Base-by-base conservation (phyloP, 2,888 invertebrate species). In the Taphrorychus bicolor region DNA sequence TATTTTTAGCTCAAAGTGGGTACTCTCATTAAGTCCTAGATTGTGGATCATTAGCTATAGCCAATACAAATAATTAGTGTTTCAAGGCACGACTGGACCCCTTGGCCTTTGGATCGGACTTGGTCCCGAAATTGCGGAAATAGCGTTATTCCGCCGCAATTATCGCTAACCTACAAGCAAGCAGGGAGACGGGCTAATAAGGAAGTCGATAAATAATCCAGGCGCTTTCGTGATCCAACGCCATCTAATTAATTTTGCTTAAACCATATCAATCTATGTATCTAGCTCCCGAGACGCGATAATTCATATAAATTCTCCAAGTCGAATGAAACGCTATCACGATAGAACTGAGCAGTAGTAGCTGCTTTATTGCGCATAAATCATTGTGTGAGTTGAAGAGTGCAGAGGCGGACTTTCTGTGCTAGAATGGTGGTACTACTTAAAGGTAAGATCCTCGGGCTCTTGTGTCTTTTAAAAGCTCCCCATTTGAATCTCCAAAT, bases 311-410 rank as follows among this genome's bases (percentile, higher is more conserved):
- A 52, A 53, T 61, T 61, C 42, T 53, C 23, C 23, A 42, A 61
- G 42, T 61, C 42, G 52, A 61, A 61, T 61, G 61, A 53, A 53
- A 53, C 61, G 61, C 53, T 61, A 61, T 61, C 61, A 61, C 61
- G 61, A 53, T 41, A 61, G 61, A 61, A 53, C 42, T 45, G 45
- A n/a, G 16, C 14, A 45, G 45, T 45, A n/a, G 45, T 45, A 45
- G 45, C 45, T 17, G 45, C 45, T 17, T 45, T 2, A 45, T 45
- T 45, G 45, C 45, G 45, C 14, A 45, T 45, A 45, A 45, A 45
- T 45, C 45, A 45, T 45, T 7, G 32, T 7, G 3, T 11, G 9
- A 32, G 11, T 9, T 32, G 32, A 32, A 32, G 32, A 32, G 11
- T 32, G 7, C 32, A 32, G 32, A 32, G 32, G 11, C 32, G 32